Base-by-base conservation (phyloP, 30 jellyfish, hydroid and myxozoan genomes). In the Calvadosia cruxmelitensis region DNA sequence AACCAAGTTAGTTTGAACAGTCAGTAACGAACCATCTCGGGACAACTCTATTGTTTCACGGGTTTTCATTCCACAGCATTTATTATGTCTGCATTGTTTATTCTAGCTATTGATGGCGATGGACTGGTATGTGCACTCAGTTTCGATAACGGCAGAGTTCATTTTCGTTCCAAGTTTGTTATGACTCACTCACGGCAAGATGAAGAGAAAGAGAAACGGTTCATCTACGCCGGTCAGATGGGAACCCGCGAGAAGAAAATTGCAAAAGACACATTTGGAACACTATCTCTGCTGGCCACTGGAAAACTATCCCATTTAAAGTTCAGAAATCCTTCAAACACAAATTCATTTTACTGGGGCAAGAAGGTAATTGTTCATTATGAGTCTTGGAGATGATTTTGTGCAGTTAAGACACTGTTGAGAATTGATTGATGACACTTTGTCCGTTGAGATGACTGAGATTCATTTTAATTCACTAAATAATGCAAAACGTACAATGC, bases 281-380 rank as follows among this genome's bases (percentile, higher is more conserved):
- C 99, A 16, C 57, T 83, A 12, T 62, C 78, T 23, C 62, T 85
- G 50, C 16, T 91, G 26, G 80, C 74, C 27, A 76, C 91, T 25
- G 99, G 99, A 1, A 78, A 71, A 7, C 2, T 53, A 0, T 31
- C 84, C n/a, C 68, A 49, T 12, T 69, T 91, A 50, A 76, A 34
- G 25, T 77, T 91, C 74, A 84, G 99, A 20, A 91, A 91, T 63
- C 99, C 99, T 20, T 91, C 99, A 1, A 91, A 91, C 63, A 91
- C 99, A 33, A 91, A 91, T 78, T 84, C 86, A 0, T 91, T 91
- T 70, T 91, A 82, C 52, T 91, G 99, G 99, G 99, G 99, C 53
- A 93, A 94, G 64, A 91, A 91, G 84, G 99, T 91, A 72, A 12
- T 68, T 29, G 24, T 12, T n/a, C n/a, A n/a, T n/a, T n/a, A n/a